Evolutionary conservation across 2,888 invertebrate genomes (phyloP).

Genomic region (Cryptosula pallasiana): DNA sequence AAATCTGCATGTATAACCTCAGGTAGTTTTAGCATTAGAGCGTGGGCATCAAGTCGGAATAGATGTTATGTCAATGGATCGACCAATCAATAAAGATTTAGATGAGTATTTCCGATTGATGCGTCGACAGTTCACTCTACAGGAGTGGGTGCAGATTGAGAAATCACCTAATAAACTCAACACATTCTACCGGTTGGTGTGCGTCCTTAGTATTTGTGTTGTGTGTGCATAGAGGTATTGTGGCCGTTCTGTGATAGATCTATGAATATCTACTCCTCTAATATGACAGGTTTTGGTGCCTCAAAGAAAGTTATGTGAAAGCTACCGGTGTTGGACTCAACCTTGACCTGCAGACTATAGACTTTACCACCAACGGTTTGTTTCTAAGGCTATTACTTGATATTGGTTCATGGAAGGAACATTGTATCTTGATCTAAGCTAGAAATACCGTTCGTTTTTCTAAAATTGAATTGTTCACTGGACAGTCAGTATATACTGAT

Average conservation of each 20-base stretch:
- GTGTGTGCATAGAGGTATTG: neutral
- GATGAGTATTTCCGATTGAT: slow-evolving; percentile 83
- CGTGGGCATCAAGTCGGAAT: slow-evolving; percentile 55
- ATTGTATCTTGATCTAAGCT: too few relatives aligned
- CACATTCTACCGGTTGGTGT: neutral
- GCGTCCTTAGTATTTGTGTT: neutral
- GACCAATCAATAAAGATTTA: slow-evolving; percentile 37
- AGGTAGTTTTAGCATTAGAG: slow-evolving; percentile 21
- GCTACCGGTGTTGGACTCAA: slow-evolving; percentile 81
- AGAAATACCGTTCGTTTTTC: too few relatives aligned
- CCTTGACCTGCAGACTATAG: slow-evolving; percentile 68
- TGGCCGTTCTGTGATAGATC: neutral
- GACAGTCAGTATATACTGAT: too few relatives aligned
- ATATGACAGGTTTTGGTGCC: slow-evolving; percentile 58
- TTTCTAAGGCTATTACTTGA: too few relatives aligned
- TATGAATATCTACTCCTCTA: neutral
- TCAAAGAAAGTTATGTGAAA: slow-evolving; percentile 92
- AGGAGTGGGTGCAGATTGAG: slow-evolving; percentile 73
- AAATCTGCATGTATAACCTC: too few relatives aligned
- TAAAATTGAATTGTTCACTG: too few relatives aligned
- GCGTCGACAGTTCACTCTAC: slow-evolving; percentile 71
- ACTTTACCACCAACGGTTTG: slow-evolving; percentile 61
- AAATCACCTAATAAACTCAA: slow-evolving; percentile 28
- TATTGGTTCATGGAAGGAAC: too few relatives aligned
- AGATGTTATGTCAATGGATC: slow-evolving; percentile 84